Base-by-base conservation (phyloP, 2,113 vertebrate genomes). In the Oostethus manadensis region DNA sequence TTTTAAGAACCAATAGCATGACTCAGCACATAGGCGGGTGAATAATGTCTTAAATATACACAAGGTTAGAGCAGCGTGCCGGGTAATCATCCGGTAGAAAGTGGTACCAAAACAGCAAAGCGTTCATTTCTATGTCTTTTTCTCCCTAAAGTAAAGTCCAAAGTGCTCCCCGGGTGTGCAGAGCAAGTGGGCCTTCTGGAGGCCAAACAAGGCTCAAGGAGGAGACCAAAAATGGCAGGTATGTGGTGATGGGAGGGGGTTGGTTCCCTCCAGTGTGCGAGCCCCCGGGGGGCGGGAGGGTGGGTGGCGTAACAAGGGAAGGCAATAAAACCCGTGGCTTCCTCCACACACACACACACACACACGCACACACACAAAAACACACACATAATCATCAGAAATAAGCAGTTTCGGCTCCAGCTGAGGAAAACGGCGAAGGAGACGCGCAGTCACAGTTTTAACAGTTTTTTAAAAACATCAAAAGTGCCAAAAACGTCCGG, bases 271-370 rank as follows among this genome's bases (percentile, higher is more conserved):
- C 6, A 38, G 26, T 38, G 18, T 71, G 57, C 62, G 50, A 46
- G 63, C 57, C 57, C 51, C 47, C 1, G 29, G 58, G 43, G 13
- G 21, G 51, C 20, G 26, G 66, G 54, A 8, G 35, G 51, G 15
- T 9, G 59, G 50, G 62, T 15, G 46, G 26, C 47, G 68, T 65
- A 71, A 76, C 77, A 73, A 62, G 75, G 71, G 50, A 74, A 76
- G 42, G 74, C 68, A 70, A 81, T 81, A 79, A 79, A 84, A 79
- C 62, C 70, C 64, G 79, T 74, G 70, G 74, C 64, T 78, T 82
- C 78, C 58, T 79, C 71, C 48, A 33, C 62, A 62, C 23, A 57
- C 58, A 40, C 20, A 49, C 35, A 40, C 14, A 22, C 53, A 58
- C 29, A 50, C 33, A 33, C 26, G 48, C 29, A 21, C 48, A n/a